Percentiles rank a stretch among this genome's conserved stretches.
phyloP scores from a whole-genome alignment of 2,888 invertebrate species.

The Arrhopalites spinosus region DNA sequence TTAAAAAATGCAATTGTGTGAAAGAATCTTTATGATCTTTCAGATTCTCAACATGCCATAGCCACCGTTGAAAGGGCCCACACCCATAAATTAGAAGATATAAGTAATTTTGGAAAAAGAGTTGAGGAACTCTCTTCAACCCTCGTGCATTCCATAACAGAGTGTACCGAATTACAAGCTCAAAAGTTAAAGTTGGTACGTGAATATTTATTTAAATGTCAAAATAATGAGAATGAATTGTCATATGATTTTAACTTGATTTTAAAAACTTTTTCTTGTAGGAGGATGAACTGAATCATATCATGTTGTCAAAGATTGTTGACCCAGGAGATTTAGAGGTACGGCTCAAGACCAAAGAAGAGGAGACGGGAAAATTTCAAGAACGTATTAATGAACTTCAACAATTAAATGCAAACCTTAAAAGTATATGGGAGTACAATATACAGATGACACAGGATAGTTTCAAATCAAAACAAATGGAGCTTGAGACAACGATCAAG shows the following conservation, averaged over 20 bases:
- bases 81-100: constrained; percentile 28
- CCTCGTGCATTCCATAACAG: neutral
- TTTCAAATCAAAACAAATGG: constrained; percentile 28
- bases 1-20: too few relatives aligned
- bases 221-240: neutral
- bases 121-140: constrained; percentile 29
- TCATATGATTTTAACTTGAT: neutral
- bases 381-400: constrained; percentile 23
- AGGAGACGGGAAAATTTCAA: constrained; percentile 10
- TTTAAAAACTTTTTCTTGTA: constrained; percentile 1
- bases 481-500: constrained; percentile 16
- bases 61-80: constrained; percentile 24
- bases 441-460: constrained; percentile 22
- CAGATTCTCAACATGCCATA: constrained; percentile 38
- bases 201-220: neutral
- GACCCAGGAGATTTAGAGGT: constrained; percentile 17
- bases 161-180: constrained; percentile 4
- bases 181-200: constrained; percentile 18
- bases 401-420: constrained; percentile 30
- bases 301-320: constrained; percentile 16
- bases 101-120: constrained; percentile 15
- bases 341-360: constrained; percentile 23
- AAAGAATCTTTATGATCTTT: neutral
- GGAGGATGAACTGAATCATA: constrained; percentile 31
- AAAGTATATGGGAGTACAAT: constrained; percentile 27